phyloP scores from a whole-genome alignment of 2,113 vertebrate species.

The Mugil cephalus region DNA sequence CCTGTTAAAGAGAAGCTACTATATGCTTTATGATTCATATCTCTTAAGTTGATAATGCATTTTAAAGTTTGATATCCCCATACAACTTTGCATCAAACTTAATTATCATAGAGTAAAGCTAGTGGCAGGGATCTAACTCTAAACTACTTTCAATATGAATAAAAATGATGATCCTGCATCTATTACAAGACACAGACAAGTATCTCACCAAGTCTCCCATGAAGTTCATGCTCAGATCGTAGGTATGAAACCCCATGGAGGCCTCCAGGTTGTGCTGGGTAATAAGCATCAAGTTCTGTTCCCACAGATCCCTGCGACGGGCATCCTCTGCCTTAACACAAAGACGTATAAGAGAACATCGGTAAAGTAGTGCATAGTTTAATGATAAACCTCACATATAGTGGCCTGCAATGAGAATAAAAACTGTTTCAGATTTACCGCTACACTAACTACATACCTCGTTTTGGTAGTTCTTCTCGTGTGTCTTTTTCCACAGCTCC shows the following conservation, averaged over 20 bases:
- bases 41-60: no score
- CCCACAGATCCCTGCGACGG: conserved; percentile 86
- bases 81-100: no score
- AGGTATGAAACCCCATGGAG: conserved; percentile 90
- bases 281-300: conserved; percentile 88
- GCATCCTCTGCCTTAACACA: conserved; percentile 83
- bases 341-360: background rate
- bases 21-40: no score
- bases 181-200: background rate
- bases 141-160: no score
- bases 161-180: background rate
- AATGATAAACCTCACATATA: background rate
- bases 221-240: conserved; percentile 90
- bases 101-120: no score
- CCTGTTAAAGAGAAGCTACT: no score
- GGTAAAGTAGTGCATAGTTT: accelerated
- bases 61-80: no score
- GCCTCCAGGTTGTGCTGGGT: conserved; percentile 90
- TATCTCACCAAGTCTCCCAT: conserved; percentile 87
- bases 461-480: conserved; percentile 73
- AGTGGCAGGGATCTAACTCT: no score
- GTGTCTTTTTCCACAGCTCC: conserved; percentile 86
- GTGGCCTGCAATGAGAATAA: background rate
- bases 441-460: conserved; percentile 48
- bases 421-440: background rate